Base-by-base conservation (phyloP, 2,888 invertebrate species). In the Ophion ventricosus region DNA sequence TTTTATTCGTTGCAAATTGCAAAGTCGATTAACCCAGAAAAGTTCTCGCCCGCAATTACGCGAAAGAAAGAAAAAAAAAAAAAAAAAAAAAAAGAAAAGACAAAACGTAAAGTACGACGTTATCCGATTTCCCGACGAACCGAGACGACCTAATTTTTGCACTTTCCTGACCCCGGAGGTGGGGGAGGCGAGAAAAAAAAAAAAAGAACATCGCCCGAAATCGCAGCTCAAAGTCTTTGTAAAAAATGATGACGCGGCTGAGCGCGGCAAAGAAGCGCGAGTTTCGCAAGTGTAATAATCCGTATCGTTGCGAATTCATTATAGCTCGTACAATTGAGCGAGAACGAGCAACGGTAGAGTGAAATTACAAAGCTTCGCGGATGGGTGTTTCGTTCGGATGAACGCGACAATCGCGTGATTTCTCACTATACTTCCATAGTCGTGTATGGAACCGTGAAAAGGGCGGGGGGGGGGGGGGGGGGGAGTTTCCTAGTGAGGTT, bases 351-450 rank as follows among this genome's bases (percentile, higher is more conserved):
- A n/a, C n/a, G n/a, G n/a, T 40, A 26, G 54, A 7, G 69, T 17
- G 29, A 26, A 49, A 43, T 29, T 25, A 57, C 25, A 23, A 54
- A 25, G 25, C 54, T 23, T 25, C 14, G 69, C 49, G 63, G 49
- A 17, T 10, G 3, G 61, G 25, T 49, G 67, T 26, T 67, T 49
- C n/a, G 49, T 8, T 4, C 8, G 17, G 49, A 5, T 20, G 4
- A 49, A 49, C 35, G 17, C 43, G 29, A 63, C 29, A 77, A 77
- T 80, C 83, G 70, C 78, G 61, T 78, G 57, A 67, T 43, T 40
- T 57, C 5, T n/a, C 20, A 5, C 73, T 10, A 63, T 20, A 14
- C 17, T 1, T 43, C 29, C 1, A 40, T n/a, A 14, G 3, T 8
- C 40, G 43, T 26, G n/a, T 35, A 43, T 8, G 10, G 26, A 11